Conservation (phyloP, 2,113 vertebrate species). For the Platichthys flesus region DNA sequence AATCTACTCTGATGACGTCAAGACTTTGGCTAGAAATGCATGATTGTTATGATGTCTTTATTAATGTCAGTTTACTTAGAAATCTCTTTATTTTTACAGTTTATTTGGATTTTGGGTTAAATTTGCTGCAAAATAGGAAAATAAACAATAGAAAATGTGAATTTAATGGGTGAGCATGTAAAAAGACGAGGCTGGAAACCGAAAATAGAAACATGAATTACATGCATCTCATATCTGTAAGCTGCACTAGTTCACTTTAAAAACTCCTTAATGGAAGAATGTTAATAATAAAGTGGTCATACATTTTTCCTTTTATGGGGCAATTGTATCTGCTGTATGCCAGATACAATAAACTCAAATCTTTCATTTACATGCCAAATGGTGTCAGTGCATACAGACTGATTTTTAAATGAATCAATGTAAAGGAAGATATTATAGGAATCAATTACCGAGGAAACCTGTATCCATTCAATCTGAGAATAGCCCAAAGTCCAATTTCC, state of each 20-base stretch:
- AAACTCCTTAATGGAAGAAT: background rate
- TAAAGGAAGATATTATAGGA: background rate
- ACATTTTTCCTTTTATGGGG: background rate
- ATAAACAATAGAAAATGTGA: too few species aligned
- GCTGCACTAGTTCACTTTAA: background rate
- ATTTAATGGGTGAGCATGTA: too few species aligned
- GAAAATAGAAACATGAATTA: background rate
- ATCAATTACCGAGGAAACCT: background rate
- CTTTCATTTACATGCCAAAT: background rate
- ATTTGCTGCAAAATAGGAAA: too few species aligned
- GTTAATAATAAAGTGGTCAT: background rate
- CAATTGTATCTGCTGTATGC: background rate
- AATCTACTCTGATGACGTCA: background rate
- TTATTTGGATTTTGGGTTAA: too few species aligned
- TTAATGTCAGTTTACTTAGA: too few species aligned
- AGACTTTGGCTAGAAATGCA: background rate
- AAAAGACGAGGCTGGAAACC: too few species aligned
- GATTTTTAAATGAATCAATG: background rate
- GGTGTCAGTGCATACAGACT: background rate
- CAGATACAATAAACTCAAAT: background rate
- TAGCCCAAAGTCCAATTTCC: background rate
- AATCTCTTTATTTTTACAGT: too few species aligned
- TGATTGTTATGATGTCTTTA: too few species aligned
- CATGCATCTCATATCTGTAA: background rate
- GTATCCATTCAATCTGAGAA: conserved; percentile 1